phyloP scores from a whole-genome alignment of 2,113 vertebrate species.

The Poeciliopsis turrubarensis region DNA sequence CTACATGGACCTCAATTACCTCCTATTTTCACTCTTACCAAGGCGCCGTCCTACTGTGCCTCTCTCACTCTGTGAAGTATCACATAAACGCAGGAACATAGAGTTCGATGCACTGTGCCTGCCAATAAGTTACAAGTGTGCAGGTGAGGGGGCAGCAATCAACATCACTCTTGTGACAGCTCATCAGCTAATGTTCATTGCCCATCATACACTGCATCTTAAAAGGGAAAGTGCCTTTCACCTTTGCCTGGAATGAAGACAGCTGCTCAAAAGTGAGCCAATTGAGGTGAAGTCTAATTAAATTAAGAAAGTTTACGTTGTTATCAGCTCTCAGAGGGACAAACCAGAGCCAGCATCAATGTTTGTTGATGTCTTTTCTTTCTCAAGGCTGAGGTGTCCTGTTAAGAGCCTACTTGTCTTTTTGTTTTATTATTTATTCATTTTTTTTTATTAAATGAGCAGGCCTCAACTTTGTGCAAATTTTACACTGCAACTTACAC shows the following conservation, averaged over 20 bases:
- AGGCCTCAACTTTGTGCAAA: not conserved
- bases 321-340: constrained; percentile 51
- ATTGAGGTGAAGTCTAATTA: constrained; percentile 60
- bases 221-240: constrained; percentile 55
- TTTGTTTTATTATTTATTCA: not conserved
- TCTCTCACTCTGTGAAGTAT: not conserved
- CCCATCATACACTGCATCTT: constrained; percentile 50
- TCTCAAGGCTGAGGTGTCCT: constrained; percentile 7
- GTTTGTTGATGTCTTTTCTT: constrained; percentile 31
- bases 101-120: not conserved
- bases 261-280: constrained; percentile 44
- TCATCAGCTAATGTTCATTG: constrained; percentile 68
- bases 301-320: constrained; percentile 65
- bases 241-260: constrained; percentile 49
- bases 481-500: not conserved
- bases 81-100: not conserved
- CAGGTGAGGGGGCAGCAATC: constrained; percentile 47
- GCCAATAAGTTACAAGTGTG: constrained; percentile 21
- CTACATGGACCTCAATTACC: constrained; percentile 21
- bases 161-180: constrained; percentile 49
- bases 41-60: constrained; percentile 4
- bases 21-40: constrained; percentile 12
- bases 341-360: constrained; percentile 23
- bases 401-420: not conserved
- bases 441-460: not conserved